phyloP scores from a whole-genome alignment of 2,113 vertebrate species.

The Nestor notabilis region DNA sequence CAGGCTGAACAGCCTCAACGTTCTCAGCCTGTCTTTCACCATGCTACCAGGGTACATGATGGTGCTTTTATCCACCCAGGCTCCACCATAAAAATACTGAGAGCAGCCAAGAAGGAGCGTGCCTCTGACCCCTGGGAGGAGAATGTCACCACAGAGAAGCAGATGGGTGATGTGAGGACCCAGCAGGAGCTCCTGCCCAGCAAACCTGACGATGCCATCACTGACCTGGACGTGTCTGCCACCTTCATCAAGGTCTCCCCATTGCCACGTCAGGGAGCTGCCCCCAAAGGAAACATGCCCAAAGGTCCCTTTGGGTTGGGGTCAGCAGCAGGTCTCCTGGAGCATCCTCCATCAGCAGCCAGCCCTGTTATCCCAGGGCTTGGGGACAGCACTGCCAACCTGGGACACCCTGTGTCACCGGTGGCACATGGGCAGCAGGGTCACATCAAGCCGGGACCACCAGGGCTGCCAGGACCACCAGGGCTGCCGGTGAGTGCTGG shows the following conservation, averaged over 20 bases:
- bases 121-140: constrained; percentile 70
- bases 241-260: constrained; percentile 26
- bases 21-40: not conserved
- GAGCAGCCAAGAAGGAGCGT: constrained; percentile 66
- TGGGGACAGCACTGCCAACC: not conserved
- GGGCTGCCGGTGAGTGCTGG: constrained; percentile 77
- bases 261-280: not conserved
- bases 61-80: not conserved
- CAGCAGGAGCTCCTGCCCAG: not conserved
- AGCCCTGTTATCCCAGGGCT: not conserved
- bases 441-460: constrained; percentile 61
- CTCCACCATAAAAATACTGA: not conserved
- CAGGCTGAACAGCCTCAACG: not conserved
- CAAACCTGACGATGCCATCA: constrained; percentile 62
- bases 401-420: not conserved
- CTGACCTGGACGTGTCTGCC: constrained; percentile 51
- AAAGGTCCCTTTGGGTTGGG: not conserved
- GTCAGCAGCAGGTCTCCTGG: accelerated
- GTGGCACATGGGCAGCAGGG: constrained; percentile 24
- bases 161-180: not conserved
- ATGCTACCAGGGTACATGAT: accelerated
- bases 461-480: constrained; percentile 74
- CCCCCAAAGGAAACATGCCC: not conserved
- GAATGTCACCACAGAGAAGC: constrained; percentile 81
- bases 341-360: not conserved